phyloP scores from a whole-genome alignment of 2,888 invertebrate genomes.

The Sarcophaga carnaria region DNA sequence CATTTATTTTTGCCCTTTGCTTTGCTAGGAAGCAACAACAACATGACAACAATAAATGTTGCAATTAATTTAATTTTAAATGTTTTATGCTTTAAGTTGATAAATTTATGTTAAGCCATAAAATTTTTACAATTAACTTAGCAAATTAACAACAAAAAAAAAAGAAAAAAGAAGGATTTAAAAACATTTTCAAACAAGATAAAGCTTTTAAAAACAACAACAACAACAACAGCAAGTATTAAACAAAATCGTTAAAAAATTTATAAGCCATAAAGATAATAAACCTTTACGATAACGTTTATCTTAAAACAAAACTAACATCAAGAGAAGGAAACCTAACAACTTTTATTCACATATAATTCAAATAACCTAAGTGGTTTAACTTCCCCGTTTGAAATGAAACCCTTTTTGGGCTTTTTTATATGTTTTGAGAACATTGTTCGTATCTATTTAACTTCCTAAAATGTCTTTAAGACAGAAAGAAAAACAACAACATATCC shows the following conservation, averaged over 20 bases:
- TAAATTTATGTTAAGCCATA: neutral
- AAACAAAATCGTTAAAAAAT: neutral
- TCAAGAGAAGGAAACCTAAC: neutral
- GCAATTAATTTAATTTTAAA: no score
- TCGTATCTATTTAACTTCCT: conserved; percentile 40
- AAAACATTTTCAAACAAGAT: conserved; percentile 27
- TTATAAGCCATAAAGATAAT: conserved; percentile 11
- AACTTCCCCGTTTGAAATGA: neutral
- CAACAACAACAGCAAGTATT: neutral
- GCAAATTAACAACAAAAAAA: neutral
- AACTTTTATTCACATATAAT: neutral
- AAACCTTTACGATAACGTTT: conserved; percentile 10
- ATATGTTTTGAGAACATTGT: neutral
- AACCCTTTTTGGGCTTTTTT: conserved; percentile 8
- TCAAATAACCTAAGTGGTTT: neutral
- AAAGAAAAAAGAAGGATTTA: neutral
- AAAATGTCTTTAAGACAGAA: conserved; percentile 21
- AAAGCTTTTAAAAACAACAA: conserved; percentile 36
- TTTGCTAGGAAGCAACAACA: no score
- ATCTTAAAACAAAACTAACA: neutral
- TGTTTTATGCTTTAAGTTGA: no score
- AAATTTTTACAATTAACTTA: neutral
- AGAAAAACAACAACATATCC: conserved; percentile 19
- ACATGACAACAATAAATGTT: no score
- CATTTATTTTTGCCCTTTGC: no score